Evolutionary conservation across 2,888 invertebrate species (phyloP), one percentile per base, ranked within the genome.

Genomic region (Unio delphinus): DNA sequence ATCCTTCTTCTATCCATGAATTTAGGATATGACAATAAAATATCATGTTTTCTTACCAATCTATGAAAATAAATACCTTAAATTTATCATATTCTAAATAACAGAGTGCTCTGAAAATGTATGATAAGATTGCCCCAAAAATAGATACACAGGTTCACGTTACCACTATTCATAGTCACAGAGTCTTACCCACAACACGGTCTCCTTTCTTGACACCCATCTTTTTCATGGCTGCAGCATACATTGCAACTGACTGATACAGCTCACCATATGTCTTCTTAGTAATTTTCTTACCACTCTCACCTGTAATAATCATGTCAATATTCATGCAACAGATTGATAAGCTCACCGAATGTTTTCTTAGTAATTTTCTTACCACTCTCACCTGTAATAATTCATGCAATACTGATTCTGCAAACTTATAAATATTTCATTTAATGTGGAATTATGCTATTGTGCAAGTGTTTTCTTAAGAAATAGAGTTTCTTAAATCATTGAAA

Each of bases 141-240:
- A 11, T 20, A 45, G 20, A 57, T 28, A 58, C 45, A 34, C 6
- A n/a, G 26, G 18, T 15, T 28, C 3, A 61, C 28, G 20, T 58
- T n/a, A 17, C 0, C 18, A 15, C 7, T 62, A 28, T 8, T 28
- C 28, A 61, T 28, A n/a, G 11, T 20, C 55, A 58, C n/a, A 11
- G 4, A 18, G 4, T 70, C 87, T 75, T 69, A 90, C 90, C 90
- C 7, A 89, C 92, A 72, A 92, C 91, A 61, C 91, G 86, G 80
- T 92, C 92, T 18, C 91, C 91, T 61, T 81, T 85, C 65, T 80
- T 58, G 0, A 91, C 83, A 1, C 91, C 91, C 64, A 88, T 74
- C 56, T 83, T 81, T 67, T 73, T 86, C 84, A 91, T 82, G 56
- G 91, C 90, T 18, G 87, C 83, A 20, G 90, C 90, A 86, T 88